These are phyloP conservation scores for Diabrotica balteata DNA, from an alignment of 2,888 invertebrate genomes.

Conservation along the genomic window DNA sequence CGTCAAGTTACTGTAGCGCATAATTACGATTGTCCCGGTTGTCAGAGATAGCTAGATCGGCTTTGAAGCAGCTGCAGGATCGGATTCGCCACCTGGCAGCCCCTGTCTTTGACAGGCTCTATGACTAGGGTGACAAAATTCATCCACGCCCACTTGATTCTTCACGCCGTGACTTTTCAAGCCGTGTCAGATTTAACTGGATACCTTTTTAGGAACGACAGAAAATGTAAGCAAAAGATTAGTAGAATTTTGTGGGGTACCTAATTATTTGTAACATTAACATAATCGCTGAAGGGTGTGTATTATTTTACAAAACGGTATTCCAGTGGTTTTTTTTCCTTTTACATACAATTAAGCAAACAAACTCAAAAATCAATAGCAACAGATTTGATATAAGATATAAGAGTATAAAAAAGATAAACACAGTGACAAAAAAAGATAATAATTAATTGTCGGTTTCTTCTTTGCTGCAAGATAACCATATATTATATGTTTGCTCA, in stretches of 20 bases:
- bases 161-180: constrained; percentile 62
- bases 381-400: too few relatives aligned
- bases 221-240: constrained; percentile 5
- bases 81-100: constrained; percentile 40
- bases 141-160: constrained; percentile 61
- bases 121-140: constrained; percentile 57
- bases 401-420: too few relatives aligned
- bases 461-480: too few relatives aligned
- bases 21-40: constrained; percentile 27
- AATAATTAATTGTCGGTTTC: too few relatives aligned
- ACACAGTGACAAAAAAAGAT: too few relatives aligned
- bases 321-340: too few relatives aligned
- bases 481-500: too few relatives aligned
- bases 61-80: constrained; percentile 34
- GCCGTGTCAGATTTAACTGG: constrained; percentile 57
- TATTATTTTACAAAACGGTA: neutral
- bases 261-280: too few relatives aligned
- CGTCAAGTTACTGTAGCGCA: constrained; percentile 20
- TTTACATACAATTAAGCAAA: too few relatives aligned
- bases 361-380: too few relatives aligned
- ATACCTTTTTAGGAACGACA: constrained; percentile 7
- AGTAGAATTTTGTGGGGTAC: constrained; percentile 1
- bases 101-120: constrained; percentile 31
- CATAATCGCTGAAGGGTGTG: neutral
- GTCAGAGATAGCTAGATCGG: constrained; percentile 7